Evolutionary conservation across 1,140 invertebrate genomes (phyloP).

Genomic region (Catajapyx aquilonaris): DNA sequence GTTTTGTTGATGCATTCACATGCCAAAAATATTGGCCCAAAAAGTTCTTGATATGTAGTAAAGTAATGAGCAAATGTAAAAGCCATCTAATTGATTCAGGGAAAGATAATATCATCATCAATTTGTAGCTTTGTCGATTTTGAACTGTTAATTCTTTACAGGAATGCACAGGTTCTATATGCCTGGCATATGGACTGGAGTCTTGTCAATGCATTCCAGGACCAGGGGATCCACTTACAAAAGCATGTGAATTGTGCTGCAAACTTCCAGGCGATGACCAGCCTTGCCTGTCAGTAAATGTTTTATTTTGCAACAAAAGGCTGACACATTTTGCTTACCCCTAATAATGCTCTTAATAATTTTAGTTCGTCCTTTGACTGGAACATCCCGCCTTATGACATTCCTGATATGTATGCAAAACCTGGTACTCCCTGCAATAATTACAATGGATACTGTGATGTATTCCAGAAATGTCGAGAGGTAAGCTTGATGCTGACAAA

Average conservation of each 20-base stretch:
- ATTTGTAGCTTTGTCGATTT: slow-evolving; percentile 2
- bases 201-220: slow-evolving; percentile 80
- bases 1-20: too few relatives aligned
- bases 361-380: slow-evolving; percentile 74
- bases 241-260: slow-evolving; percentile 77
- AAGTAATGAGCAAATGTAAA: too few relatives aligned
- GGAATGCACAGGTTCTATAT: slow-evolving; percentile 85
- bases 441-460: slow-evolving; percentile 97
- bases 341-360: slow-evolving; percentile 15
- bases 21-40: too few relatives aligned
- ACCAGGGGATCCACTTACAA: slow-evolving; percentile 49
- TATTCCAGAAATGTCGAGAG: slow-evolving; percentile 90
- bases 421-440: slow-evolving; percentile 92
- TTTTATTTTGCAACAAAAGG: background rate
- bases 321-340: background rate
- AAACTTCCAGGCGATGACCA: slow-evolving; percentile 62
- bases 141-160: slow-evolving; percentile 20
- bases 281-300: slow-evolving; percentile 32
- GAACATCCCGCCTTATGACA: slow-evolving; percentile 69
- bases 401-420: slow-evolving; percentile 83
- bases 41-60: too few relatives aligned
- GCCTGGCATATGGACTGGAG: slow-evolving; percentile 76
- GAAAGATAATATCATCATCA: too few relatives aligned
- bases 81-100: too few relatives aligned
- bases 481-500: slow-evolving; percentile 19